Percentiles rank a stretch among this genome's conserved stretches.
Conservation (phyloP, 1,140 invertebrate species). For the Neodiprion pinetum region DNA sequence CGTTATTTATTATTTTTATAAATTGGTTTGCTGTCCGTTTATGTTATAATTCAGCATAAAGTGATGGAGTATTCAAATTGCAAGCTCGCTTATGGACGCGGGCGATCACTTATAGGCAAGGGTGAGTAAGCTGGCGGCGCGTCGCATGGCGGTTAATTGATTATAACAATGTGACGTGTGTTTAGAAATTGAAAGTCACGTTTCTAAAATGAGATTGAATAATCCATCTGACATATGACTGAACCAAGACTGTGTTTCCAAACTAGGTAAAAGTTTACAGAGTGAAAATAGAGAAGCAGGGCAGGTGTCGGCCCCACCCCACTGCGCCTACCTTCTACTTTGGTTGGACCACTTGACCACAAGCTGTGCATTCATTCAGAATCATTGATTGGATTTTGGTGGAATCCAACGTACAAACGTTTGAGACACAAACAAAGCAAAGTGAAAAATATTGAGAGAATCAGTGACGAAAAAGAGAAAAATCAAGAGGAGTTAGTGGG, state of each 20-base stretch:
- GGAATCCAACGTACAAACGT: slow-evolving; percentile 56
- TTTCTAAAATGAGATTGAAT: slow-evolving; percentile 52
- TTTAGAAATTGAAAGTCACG: slow-evolving; percentile 32
- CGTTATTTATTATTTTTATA: slow-evolving; percentile 40
- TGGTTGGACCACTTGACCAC: slow-evolving; percentile 50
- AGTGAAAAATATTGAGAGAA: slow-evolving; percentile 27
- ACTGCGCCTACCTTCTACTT: slow-evolving; percentile 25
- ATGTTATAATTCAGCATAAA: slow-evolving; percentile 40
- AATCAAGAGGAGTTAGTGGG: slow-evolving; percentile 57
- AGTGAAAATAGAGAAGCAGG: slow-evolving; percentile 37
- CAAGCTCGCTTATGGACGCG: slow-evolving; percentile 51
- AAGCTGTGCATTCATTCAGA: slow-evolving; percentile 49
- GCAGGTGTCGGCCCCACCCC: slow-evolving; percentile 20
- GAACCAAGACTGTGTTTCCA: slow-evolving; percentile 64
- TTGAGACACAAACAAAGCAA: slow-evolving; percentile 34
- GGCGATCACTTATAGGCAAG: slow-evolving; percentile 39
- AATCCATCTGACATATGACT: slow-evolving; percentile 46
- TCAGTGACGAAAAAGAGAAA: slow-evolving; percentile 38
- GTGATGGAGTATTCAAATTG: slow-evolving; percentile 48
- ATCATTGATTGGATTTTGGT: slow-evolving; percentile 56
- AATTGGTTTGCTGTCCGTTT: slow-evolving; percentile 55
- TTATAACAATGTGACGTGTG: slow-evolving; percentile 12
- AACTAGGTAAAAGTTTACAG: slow-evolving; percentile 63
- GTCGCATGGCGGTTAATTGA: slow-evolving; percentile 40
- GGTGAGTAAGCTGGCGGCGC: slow-evolving; percentile 58